Percentiles rank a stretch among this genome's conserved stretches.
phyloP scores from a whole-genome alignment of 2,113 vertebrate species.

The Mustela lutreola region DNA sequence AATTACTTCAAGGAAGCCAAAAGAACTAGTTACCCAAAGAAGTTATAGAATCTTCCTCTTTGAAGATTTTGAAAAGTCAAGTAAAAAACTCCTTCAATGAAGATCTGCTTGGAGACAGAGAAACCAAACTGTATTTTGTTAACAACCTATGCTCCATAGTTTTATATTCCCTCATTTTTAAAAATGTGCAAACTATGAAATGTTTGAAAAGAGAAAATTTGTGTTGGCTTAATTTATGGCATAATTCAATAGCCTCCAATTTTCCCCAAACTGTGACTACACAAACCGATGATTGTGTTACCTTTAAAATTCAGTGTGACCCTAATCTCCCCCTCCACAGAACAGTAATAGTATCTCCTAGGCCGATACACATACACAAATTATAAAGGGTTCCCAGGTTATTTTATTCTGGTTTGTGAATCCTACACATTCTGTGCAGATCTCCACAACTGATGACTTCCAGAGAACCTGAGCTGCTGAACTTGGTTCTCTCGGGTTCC shows the following conservation, averaged over 20 bases:
- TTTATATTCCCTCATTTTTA: background rate
- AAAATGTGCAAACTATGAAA: background rate
- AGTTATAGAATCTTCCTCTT: background rate
- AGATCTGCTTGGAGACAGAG: background rate
- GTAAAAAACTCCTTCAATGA: background rate
- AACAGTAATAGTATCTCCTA: background rate
- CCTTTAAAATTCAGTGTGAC: background rate
- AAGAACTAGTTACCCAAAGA: background rate
- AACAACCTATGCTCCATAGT: background rate
- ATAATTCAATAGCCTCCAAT: background rate
- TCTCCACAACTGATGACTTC: background rate
- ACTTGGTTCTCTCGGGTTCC: background rate
- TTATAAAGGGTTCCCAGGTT: background rate
- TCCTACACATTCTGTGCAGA: background rate
- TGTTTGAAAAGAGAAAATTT: background rate
- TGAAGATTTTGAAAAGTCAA: conserved; percentile 29
- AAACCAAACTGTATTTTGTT: background rate
- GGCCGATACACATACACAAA: background rate
- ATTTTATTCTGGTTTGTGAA: background rate
- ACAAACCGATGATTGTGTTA: background rate
- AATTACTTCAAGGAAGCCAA: conserved; percentile 14
- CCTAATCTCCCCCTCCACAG: background rate
- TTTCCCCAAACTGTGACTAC: background rate
- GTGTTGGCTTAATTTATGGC: background rate
- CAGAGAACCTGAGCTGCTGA: background rate